phyloP scores from a whole-genome alignment of 1,140 invertebrate genomes.

The Heliconius himera region DNA sequence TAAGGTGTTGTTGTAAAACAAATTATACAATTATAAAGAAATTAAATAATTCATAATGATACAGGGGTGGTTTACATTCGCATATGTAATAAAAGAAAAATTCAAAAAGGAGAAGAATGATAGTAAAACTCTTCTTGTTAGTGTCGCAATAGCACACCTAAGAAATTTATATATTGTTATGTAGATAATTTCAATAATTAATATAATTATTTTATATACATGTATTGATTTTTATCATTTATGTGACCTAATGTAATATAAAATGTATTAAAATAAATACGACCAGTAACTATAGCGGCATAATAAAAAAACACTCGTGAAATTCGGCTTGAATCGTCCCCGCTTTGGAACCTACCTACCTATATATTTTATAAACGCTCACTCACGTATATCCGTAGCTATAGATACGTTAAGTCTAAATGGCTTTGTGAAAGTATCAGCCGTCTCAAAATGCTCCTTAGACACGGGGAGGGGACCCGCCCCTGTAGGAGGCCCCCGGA shows the following conservation, averaged over 20 bases:
- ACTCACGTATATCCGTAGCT: constrained; percentile 27
- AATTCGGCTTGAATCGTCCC: constrained; percentile 13
- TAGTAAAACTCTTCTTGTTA: neutral
- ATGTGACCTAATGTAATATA: neutral
- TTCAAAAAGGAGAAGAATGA: neutral
- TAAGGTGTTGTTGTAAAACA: too few species aligned
- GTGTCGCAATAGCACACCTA: neutral
- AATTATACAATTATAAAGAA: too few species aligned
- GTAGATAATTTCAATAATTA: too few species aligned
- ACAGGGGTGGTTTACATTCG: neutral
- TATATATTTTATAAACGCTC: constrained; percentile 16
- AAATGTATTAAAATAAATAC: neutral
- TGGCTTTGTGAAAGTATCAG: constrained; percentile 48
- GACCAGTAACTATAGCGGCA: neutral
- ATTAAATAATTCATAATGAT: too few species aligned
- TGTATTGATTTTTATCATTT: neutral
- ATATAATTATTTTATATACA: neutral
- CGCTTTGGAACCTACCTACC: neutral
- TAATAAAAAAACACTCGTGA: constrained; percentile 16
- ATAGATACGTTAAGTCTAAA: constrained; percentile 37
- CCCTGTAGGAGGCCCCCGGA: constrained; percentile 42
- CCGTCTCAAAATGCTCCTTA: constrained; percentile 57
- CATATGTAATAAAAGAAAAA: neutral
- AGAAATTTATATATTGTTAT: too few species aligned
- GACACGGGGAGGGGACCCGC: constrained; percentile 53